Evolutionary conservation across 92 coral and sea anemone genomes (phyloP), one percentile per base, ranked within the genome.

Genomic region (Phymanthus crucifer): DNA sequence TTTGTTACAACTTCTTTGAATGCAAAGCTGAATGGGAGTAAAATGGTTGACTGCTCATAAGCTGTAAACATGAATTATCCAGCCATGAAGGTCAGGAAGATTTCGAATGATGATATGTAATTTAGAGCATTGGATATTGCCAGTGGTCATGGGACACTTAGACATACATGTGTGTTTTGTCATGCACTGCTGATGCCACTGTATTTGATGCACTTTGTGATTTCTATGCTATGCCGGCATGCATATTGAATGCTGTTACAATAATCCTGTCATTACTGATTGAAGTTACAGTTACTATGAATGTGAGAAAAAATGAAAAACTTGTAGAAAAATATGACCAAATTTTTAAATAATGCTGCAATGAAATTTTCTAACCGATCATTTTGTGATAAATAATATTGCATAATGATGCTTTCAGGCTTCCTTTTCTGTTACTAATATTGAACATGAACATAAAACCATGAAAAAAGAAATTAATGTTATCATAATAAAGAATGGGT

Each of bases 51-150:
- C 2, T 29, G 34, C 7, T 27, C 14, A n/a, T n/a, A n/a, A n/a
- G n/a, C 29, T 7, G 68, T 61, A 61, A 61, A 61, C 68, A 27
- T 61, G 34, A 61, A 27, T 17, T 61, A 11, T 24, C 73, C 81
- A 56, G 58, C 80, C 58, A 71, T 61, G 81, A 38, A 77, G 26
- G 26, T 61, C 19, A 40, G 81, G 33, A 21, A 24, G 71, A 57
- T 61, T 76, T 76, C 71, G 57, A 48, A 54, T 54, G n/a, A 54
- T 54, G 64, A 21, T 54, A 54, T 77, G 66, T 77, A 77, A 70
- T 32, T 61, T 64, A 65, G 35, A 61, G 81, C 81, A 36, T 61
- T 77, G 26, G 13, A 34, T 40, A 56, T 35, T 76, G 56, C 10
- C 80, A 76, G 36, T 57, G 80, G 80, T 77, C 61, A 77, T 21